These are phyloP conservation scores for Phalacrocorax carbo DNA, from an alignment of 2,113 vertebrate species.

Conservation along the genomic window DNA sequence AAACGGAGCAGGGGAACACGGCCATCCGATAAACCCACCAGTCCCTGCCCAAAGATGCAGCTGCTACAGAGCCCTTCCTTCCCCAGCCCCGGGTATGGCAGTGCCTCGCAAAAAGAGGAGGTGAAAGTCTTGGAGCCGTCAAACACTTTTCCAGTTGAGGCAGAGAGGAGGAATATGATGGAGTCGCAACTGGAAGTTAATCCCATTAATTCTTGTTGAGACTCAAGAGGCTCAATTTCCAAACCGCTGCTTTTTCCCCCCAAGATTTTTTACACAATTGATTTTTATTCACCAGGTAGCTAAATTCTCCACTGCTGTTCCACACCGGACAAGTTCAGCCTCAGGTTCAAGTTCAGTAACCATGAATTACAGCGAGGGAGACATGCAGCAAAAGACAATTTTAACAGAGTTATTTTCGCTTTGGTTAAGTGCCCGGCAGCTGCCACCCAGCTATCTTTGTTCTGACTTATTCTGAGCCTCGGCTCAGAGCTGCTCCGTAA, in stretches of 20 bases:
- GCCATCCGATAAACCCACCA: rapidly evolving
- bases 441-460: background rate
- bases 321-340: background rate
- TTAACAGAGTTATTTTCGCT: background rate
- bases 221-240: background rate
- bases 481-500: background rate
- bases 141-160: background rate
- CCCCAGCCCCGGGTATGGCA: background rate
- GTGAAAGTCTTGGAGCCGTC: background rate
- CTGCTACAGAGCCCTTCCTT: background rate
- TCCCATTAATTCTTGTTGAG: background rate
- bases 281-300: background rate
- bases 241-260: background rate
- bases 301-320: background rate
- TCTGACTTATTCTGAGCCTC: background rate
- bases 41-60: background rate
- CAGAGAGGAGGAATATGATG: background rate
- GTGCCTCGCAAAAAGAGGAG: background rate
- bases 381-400: rapidly evolving
- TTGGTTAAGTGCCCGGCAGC: background rate
- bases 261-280: background rate
- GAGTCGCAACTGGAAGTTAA: background rate
- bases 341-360: no score
- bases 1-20: background rate
- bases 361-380: rapidly evolving